Evolutionary conservation across 1,140 invertebrate species (phyloP).

Genomic region (Drosophila pectinifera): DNA sequence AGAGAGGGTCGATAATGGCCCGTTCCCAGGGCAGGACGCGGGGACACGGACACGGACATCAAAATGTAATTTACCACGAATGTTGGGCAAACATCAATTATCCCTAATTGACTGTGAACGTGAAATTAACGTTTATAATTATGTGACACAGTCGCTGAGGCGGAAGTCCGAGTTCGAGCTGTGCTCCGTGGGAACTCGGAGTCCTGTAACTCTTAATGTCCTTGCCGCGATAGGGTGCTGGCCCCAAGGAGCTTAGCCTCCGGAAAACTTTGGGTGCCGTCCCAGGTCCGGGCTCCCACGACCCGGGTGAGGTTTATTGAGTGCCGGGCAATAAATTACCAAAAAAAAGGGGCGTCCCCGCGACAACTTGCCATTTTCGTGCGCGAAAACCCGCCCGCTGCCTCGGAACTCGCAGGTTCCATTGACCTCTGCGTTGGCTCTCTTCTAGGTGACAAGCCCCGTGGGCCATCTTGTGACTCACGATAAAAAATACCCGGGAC

Average conservation of each 20-base stretch:
- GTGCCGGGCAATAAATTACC: conserved; percentile 74
- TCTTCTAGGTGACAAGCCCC: conserved; percentile 31
- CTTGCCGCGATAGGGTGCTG: conserved; percentile 11
- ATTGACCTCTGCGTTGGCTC: conserved; percentile 53
- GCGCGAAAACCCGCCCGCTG: conserved; percentile 21
- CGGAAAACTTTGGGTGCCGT: conserved; percentile 20
- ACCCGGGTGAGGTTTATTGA: conserved; percentile 54
- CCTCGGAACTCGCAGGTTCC: conserved; percentile 32
- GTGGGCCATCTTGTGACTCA: conserved; percentile 23
- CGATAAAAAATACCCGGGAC: conserved; percentile 4
- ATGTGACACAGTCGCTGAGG: conserved; percentile 66
- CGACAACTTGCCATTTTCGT: conserved; percentile 52
- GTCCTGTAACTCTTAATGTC: conserved; percentile 47
- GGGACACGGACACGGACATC: too few species aligned
- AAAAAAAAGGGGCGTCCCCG: conserved; percentile 53
- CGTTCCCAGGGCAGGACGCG: conserved; percentile 36
- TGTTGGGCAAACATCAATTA: conserved; percentile 83
- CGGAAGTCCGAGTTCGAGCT: conserved; percentile 50
- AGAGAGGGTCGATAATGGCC: conserved; percentile 27
- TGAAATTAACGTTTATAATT: conserved; percentile 84
- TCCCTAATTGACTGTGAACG: conserved; percentile 82
- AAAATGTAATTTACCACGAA: conserved; percentile 84
- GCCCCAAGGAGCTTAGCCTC: conserved; percentile 24
- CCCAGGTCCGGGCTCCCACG: conserved; percentile 9
- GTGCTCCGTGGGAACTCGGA: conserved; percentile 5